phyloP scores from a whole-genome alignment of 1,140 invertebrate species.

The Triops longicaudatus region DNA sequence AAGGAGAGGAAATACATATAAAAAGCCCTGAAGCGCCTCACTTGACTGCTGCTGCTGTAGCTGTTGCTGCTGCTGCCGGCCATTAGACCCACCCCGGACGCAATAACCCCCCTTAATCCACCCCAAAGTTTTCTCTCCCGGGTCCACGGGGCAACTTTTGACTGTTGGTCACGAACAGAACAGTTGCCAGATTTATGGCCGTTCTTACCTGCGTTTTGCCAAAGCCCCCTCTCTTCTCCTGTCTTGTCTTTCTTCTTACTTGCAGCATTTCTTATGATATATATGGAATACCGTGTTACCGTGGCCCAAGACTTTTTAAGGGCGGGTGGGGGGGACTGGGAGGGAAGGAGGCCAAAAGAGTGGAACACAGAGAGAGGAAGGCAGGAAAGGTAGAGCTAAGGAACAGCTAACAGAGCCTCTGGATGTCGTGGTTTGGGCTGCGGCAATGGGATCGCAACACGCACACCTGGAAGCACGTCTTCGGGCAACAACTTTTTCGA shows the following conservation, averaged over 20 bases:
- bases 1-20: not conserved
- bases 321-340: not conserved
- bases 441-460: conserved; percentile 5
- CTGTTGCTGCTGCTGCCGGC: conserved; percentile 7
- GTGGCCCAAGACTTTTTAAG: not conserved
- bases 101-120: not conserved
- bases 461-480: not conserved
- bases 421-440: not conserved
- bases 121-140: not conserved
- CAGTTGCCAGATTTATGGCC: conserved; percentile 11
- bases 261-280: conserved; percentile 13
- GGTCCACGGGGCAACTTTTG: conserved; percentile 13
- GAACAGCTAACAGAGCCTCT: not conserved
- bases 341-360: not conserved
- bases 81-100: not conserved
- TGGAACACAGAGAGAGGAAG: not conserved
- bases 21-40: not conserved
- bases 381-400: not conserved
- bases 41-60: conserved; percentile 13
- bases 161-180: conserved; percentile 11
- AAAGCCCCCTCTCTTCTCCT: not conserved
- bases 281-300: conserved; percentile 8
- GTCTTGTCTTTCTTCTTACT: conserved; percentile 13
- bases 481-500: conserved; percentile 8
- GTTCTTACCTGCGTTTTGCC: not conserved